Evolutionary conservation across 30 jellyfish, hydroid and myxozoan genomes (phyloP).

Genomic region (Aurelia coerulea): DNA sequence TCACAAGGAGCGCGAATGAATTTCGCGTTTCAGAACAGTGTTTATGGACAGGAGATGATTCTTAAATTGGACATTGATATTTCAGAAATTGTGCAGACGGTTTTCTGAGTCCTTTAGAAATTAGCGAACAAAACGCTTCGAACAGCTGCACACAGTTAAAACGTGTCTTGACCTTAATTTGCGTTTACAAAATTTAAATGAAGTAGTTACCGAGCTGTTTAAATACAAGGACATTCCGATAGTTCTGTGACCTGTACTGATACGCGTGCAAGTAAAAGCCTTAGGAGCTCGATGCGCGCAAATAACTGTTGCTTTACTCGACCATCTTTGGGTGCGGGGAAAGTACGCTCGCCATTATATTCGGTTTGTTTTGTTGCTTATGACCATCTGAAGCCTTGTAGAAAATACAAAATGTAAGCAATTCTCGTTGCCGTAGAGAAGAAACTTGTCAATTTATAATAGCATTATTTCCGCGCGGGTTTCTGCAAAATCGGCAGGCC

Average conservation of each 20-base stretch:
- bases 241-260: slow-evolving; percentile 22
- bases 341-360: too few relatives aligned
- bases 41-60: slow-evolving; percentile 28
- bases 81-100: slow-evolving; percentile 21
- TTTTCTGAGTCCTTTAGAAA: background rate
- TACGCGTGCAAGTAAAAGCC: background rate
- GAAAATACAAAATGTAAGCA: too few relatives aligned
- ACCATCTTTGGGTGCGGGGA: too few relatives aligned
- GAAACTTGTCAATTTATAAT: too few relatives aligned
- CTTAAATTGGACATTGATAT: slow-evolving; percentile 27
- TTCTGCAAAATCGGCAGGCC: too few relatives aligned
- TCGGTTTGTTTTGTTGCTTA: too few relatives aligned
- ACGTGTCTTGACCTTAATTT: slow-evolving; percentile 73
- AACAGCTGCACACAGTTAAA: slow-evolving; percentile 70
- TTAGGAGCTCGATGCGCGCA: background rate
- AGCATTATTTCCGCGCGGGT: too few relatives aligned
- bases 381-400: too few relatives aligned
- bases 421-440: too few relatives aligned
- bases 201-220: slow-evolving; percentile 28
- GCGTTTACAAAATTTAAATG: slow-evolving; percentile 29
- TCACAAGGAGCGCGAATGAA: slow-evolving; percentile 14
- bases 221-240: slow-evolving; percentile 31
- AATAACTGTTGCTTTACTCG: too few relatives aligned
- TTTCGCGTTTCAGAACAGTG: slow-evolving; percentile 4
- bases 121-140: slow-evolving; percentile 34